These are phyloP conservation scores for Serrognathus titanus DNA, from an alignment of 2,888 invertebrate genomes.

Conservation along the genomic window DNA sequence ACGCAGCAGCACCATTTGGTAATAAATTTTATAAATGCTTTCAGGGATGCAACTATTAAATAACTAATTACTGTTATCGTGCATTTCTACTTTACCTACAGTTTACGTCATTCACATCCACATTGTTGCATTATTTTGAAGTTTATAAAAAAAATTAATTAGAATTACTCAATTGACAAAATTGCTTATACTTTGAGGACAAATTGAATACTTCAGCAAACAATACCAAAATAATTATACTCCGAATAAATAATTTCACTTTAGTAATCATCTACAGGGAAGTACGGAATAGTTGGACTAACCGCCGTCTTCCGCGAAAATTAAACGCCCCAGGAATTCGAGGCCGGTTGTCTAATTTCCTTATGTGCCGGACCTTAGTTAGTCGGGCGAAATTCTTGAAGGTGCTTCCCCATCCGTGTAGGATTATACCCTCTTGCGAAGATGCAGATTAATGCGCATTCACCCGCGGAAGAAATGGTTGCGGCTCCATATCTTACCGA, in stretches of 20 bases:
- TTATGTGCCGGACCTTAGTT: slow-evolving; percentile 34
- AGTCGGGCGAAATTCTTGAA: slow-evolving; percentile 41
- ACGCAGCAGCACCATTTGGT: not conserved
- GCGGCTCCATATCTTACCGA: slow-evolving; percentile 32
- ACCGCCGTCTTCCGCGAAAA: slow-evolving; percentile 37
- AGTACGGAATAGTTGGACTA: slow-evolving; percentile 16
- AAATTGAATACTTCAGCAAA: no score
- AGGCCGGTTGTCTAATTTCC: slow-evolving; percentile 39
- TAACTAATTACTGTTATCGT: no score
- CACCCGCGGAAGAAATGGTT: slow-evolving; percentile 48
- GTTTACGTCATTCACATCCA: no score
- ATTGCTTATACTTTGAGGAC: no score
- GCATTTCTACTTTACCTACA: no score
- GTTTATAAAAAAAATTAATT: no score
- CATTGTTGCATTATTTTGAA: no score
- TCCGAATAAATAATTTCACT: no score
- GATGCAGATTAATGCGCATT: slow-evolving; percentile 49
- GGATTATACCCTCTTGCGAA: slow-evolving; percentile 23
- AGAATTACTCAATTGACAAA: no score
- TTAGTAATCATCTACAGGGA: not conserved
- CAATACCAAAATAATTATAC: no score
- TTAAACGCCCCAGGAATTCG: slow-evolving; percentile 49
- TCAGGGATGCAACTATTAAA: no score
- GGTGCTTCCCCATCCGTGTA: slow-evolving; percentile 33
- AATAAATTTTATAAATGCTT: no score